Conservation (phyloP, 2,113 vertebrate species). For the Urocolius indicus region DNA sequence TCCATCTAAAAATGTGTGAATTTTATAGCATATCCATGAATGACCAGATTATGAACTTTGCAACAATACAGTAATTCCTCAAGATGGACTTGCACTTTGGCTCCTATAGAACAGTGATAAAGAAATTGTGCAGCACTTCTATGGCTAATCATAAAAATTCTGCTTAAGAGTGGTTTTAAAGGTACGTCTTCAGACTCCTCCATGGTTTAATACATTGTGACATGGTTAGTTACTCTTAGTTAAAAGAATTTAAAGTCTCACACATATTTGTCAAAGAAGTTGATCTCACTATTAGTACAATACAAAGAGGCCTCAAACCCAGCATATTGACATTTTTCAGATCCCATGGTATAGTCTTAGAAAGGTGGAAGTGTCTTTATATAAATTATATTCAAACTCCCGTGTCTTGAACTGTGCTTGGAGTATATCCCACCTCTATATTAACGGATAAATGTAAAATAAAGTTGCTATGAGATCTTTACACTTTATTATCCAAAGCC, state of each 20-base stretch:
- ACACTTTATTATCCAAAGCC: background rate
- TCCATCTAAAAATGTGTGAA: background rate
- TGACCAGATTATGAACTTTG: conserved; percentile 29
- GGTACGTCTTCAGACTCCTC: background rate
- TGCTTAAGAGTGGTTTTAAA: background rate
- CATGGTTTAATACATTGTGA: background rate
- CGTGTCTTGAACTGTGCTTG: background rate
- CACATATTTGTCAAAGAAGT: background rate
- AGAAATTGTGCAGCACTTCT: background rate
- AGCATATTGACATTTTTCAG: background rate
- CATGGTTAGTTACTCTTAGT: background rate
- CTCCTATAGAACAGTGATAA: background rate
- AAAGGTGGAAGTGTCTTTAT: background rate
- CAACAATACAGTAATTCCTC: background rate
- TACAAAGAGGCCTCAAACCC: background rate
- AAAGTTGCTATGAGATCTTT: background rate
- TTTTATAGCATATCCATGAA: conserved; percentile 11
- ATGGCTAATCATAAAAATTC: background rate
- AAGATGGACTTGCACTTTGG: background rate
- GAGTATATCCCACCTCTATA: background rate
- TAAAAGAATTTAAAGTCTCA: background rate
- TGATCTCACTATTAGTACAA: background rate
- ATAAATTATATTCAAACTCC: background rate
- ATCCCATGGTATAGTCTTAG: background rate
- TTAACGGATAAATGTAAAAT: background rate